Base-by-base conservation (phyloP, 2,888 invertebrate genomes). In the Iphiclides podalirius region DNA sequence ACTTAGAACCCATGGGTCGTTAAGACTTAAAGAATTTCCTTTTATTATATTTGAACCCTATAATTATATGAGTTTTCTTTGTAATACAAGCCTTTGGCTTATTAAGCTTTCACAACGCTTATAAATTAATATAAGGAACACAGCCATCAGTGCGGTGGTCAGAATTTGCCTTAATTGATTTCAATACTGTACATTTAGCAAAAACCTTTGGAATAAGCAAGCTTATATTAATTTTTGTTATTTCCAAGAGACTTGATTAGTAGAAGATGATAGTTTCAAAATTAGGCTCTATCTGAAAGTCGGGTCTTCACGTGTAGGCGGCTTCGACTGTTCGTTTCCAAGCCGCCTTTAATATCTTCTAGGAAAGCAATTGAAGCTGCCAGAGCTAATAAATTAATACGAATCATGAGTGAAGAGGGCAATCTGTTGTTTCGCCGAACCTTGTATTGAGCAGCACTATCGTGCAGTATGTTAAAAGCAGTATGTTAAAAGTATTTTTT, bases 1-100 rank as follows among this genome's bases (percentile, higher is more conserved):
- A 48, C 42, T 49, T 43, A 38, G 33, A 49, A 43, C 49, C 23
- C 41, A 23, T 34, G 40, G 47, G 47, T 47, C 47, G 39, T 47
- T 47, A 47, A 23, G 47, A 20, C 16, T 47, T 39, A 12, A 34
- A 14, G 26, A 35, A 40, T 47, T 47, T 40, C 26, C 16, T 11
- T 40, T 40, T 26, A 47, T 46, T 38, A 47, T 40, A 23, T 16
- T n/a, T 12, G 11, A 34, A 34, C 47, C 39, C 40, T 26, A 8
- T 38, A 23, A 4, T 38, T 38, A 35, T 20, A 11, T 31, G 6
- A 11, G 12, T 12, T 41, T 17, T 31, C 15, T 33, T 31, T 6
- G 12, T 17, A 33, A 31, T 11, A 26, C 14, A 20, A 28, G 31
- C 31, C n/a, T 31, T 31, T 31, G 6, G n/a, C 11, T 26, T 8